These are phyloP conservation scores for Drosophila asahinai DNA, from an alignment of 1,140 invertebrate species.

Conservation along the genomic window DNA sequence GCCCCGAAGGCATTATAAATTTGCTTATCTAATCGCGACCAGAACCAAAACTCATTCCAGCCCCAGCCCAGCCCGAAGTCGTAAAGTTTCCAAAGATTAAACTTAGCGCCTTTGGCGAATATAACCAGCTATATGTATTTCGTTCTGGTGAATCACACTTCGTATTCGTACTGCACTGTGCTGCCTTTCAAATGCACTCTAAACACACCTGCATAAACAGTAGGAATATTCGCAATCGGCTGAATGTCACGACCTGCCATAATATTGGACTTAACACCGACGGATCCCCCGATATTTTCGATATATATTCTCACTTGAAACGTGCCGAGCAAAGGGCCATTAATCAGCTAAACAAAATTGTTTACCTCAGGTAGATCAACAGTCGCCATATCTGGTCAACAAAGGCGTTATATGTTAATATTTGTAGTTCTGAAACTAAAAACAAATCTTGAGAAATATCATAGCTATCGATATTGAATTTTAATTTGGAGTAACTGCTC, in stretches of 20 bases:
- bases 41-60: constrained; percentile 14
- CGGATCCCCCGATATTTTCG: constrained; percentile 8
- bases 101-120: not conserved
- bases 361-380: constrained; percentile 17
- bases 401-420: not conserved
- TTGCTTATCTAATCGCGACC: constrained; percentile 41
- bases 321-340: constrained; percentile 35
- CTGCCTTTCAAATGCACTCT: constrained; percentile 24
- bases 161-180: too few relatives aligned
- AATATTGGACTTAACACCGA: constrained; percentile 27
- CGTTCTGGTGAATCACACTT: constrained; percentile 12
- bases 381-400: constrained; percentile 18
- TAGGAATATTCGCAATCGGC: constrained; percentile 2
- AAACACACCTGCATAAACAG: constrained; percentile 26
- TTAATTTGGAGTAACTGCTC: not conserved
- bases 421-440: not conserved
- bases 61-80: constrained; percentile 10
- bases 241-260: constrained; percentile 46
- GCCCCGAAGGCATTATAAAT: constrained; percentile 40
- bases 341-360: constrained; percentile 30
- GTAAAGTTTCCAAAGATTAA: constrained; percentile 22
- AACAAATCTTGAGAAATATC: not conserved
- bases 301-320: constrained; percentile 7
- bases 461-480: not conserved
- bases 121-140: constrained; percentile 1